Base-by-base conservation (phyloP, 2,888 invertebrate genomes). In the Autographa gamma region DNA sequence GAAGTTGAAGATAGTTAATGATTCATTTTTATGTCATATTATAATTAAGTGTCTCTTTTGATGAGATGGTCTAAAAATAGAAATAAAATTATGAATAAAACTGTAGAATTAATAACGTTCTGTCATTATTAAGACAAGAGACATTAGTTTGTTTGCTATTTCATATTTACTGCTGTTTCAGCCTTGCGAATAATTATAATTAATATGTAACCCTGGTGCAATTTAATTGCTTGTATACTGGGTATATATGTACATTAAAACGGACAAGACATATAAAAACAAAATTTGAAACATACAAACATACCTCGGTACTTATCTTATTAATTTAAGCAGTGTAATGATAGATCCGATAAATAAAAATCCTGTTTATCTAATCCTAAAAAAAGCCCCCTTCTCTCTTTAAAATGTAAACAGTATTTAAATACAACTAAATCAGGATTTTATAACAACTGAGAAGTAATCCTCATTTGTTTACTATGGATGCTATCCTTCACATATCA, bases 111-210 rank as follows among this genome's bases (percentile, higher is more conserved):
- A 19, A 56, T 25, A 13, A 18, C 19, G 19, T 13, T 25, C 54
- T 19, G 54, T 19, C 54, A 56, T 25, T 11, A 25, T 25, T 43
- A 38, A 56, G 76, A 64, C 64, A 63, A 59, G n/a, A 18, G 52
- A 60, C 70, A 74, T 76, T 73, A 62, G 70, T 77, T 70, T 41
- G 8, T 25, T 34, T 18, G 16, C 6, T 64, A 64, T 64, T 19
- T 65, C 75, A 76, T 72, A 67, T 68, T 59, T 64, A 54, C 11
- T 19, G 54, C 54, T 54, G 4, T 54, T 54, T 54, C 13, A 54
- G 19, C 54, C 54, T 56, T 56, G 54, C 13, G 19, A 3, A 0
- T 19, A 54, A 54, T 54, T 9, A 0, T 19, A 54, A 54, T 54
- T 54, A 18, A 54, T 54, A 18, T 19, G 2, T 54, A 18, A 54